Conservation (phyloP, 2,888 invertebrate species). For the Beris chalybata region DNA sequence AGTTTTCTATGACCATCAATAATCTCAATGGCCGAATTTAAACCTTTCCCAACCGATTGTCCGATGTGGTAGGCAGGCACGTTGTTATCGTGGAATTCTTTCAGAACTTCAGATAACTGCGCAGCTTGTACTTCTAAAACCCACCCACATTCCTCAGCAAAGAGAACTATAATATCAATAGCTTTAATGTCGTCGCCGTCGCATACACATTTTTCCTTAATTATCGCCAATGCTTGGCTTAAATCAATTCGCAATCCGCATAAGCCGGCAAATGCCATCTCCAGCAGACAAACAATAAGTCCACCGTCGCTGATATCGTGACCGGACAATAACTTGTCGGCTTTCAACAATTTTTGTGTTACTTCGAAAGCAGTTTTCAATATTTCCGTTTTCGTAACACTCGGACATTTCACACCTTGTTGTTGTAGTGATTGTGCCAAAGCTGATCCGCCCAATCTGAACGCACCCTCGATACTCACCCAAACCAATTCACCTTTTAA, state of each 20-base stretch:
- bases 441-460: conserved; percentile 87
- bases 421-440: conserved; percentile 89
- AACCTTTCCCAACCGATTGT: conserved; percentile 65
- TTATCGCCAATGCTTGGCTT: conserved; percentile 52
- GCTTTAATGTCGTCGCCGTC: conserved; percentile 47
- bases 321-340: conserved; percentile 64
- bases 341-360: conserved; percentile 81
- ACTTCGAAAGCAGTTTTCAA: conserved; percentile 77
- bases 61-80: conserved; percentile 73
- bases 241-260: conserved; percentile 74
- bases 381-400: conserved; percentile 70
- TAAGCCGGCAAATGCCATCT: conserved; percentile 96
- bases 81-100: conserved; percentile 62
- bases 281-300: conserved; percentile 81
- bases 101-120: conserved; percentile 63
- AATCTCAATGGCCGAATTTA: conserved; percentile 55
- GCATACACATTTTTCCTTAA: conserved; percentile 8
- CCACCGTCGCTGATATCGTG: conserved; percentile 99
- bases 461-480: conserved; percentile 76
- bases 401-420: conserved; percentile 78
- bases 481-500: conserved; percentile 71
- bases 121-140: conserved; percentile 70
- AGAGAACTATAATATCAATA: conserved; percentile 69
- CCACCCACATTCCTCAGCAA: conserved; percentile 86
- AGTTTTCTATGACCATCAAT: conserved; percentile 47